Percentiles rank a stretch among this genome's conserved stretches.
Evolutionary conservation across 2,888 invertebrate genomes (phyloP).

Genomic region (Nymphalis c-album): DNA sequence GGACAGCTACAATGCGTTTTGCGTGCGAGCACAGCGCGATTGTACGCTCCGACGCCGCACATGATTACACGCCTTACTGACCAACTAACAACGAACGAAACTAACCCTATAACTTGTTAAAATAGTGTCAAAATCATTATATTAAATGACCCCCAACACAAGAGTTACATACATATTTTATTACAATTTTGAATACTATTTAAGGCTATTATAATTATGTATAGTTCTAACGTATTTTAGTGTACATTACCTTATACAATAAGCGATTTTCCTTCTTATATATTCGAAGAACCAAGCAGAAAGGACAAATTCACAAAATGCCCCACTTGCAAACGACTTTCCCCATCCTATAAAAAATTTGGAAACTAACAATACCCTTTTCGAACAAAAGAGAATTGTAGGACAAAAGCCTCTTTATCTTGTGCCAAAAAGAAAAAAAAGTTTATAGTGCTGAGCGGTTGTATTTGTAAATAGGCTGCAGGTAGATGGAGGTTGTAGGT

Average conservation of each 20-base stretch:
- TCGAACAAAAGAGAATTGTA: slow-evolving; percentile 57
- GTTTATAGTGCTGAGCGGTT: slow-evolving; percentile 63
- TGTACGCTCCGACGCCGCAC: slow-evolving; percentile 62
- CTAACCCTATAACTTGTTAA: slow-evolving; percentile 24
- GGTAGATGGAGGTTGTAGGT: slow-evolving; percentile 76
- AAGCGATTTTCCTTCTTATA: neutral
- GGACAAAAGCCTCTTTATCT: slow-evolving; percentile 68
- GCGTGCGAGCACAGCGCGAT: slow-evolving; percentile 60
- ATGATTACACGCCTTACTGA: slow-evolving; percentile 70
- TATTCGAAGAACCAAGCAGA: neutral
- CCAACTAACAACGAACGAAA: slow-evolving; percentile 65
- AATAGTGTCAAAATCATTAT: slow-evolving; percentile 17
- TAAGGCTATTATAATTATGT: too few relatives aligned
- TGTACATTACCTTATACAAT: neutral
- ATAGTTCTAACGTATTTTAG: too few relatives aligned
- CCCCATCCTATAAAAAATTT: slow-evolving; percentile 33
- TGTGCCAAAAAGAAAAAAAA: slow-evolving; percentile 57
- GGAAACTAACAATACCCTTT: slow-evolving; percentile 39
- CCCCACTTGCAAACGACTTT: slow-evolving; percentile 36
- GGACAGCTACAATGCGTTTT: slow-evolving; percentile 47
- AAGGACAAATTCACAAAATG: slow-evolving; percentile 29
- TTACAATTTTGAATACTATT: too few relatives aligned
- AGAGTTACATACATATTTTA: too few relatives aligned
- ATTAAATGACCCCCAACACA: neutral
- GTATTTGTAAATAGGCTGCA: slow-evolving; percentile 76